Evolutionary conservation across 1,140 invertebrate species (phyloP).

Genomic region (Homarus americanus): DNA sequence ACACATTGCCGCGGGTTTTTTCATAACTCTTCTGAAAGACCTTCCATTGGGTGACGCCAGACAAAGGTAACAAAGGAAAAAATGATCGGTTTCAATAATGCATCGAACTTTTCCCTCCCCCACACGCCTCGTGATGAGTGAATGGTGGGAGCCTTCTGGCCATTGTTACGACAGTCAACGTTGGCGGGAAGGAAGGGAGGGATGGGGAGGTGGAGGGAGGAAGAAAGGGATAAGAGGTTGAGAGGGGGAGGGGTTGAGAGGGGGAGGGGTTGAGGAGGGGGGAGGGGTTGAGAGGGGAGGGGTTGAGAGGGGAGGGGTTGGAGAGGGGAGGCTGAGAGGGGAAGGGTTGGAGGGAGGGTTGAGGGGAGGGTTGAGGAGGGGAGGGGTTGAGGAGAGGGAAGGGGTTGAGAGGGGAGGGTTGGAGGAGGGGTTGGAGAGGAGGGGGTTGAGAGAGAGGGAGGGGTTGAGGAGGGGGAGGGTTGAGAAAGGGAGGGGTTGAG

Average conservation of each 20-base stretch:
- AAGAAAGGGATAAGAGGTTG: neutral
- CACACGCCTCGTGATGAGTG: neutral
- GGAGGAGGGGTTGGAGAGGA: neutral
- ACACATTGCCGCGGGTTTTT: conserved; percentile 55
- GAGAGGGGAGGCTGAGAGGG: neutral
- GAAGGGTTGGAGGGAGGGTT: neutral
- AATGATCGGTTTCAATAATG: conserved; percentile 54
- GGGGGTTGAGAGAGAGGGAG: too few species aligned
- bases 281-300: neutral
- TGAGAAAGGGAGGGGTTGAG: too few species aligned
- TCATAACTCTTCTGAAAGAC: conserved; percentile 23
- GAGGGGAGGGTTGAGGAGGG: neutral
- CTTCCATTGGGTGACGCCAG: conserved; percentile 44
- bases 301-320: neutral
- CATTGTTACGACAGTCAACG: neutral
- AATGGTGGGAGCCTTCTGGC: neutral
- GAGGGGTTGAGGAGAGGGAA: neutral
- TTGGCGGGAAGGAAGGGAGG: neutral
- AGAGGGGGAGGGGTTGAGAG: neutral
- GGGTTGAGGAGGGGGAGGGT: too few species aligned
- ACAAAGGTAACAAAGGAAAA: conserved; percentile 53
- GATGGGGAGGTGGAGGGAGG: neutral
- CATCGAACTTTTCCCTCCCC: neutral
- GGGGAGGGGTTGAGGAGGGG: neutral
- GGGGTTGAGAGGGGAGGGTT: neutral